Conservation (phyloP, 2,797 vertebrate genomes). For the Argyrosomus regius region DNA sequence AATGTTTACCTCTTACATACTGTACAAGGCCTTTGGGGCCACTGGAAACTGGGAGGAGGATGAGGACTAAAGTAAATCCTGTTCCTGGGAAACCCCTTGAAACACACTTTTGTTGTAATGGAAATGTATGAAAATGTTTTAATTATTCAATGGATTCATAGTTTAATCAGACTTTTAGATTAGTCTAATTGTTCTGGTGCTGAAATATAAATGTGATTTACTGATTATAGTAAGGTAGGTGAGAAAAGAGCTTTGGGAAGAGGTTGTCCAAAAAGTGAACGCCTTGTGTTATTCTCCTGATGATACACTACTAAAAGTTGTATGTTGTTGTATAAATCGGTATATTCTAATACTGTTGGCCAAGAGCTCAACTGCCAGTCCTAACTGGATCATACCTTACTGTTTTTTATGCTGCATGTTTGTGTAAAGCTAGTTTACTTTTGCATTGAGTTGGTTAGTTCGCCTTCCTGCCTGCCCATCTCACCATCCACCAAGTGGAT, state of each 20-base stretch:
- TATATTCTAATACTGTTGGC: too few species aligned
- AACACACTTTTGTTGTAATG: constrained; percentile 58
- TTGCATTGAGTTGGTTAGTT: too few species aligned
- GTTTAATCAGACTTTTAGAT: constrained; percentile 75
- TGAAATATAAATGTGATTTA: constrained; percentile 64
- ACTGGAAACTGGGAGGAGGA: constrained; percentile 26
- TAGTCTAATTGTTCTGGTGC: constrained; percentile 62
- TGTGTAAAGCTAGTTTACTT: too few species aligned
- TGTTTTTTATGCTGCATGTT: too few species aligned
- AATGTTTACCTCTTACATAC: constrained; percentile 77
- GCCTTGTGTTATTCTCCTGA: background rate
- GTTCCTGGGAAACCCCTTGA: constrained; percentile 55
- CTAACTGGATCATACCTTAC: too few species aligned
- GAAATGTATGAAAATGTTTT: constrained; percentile 66
- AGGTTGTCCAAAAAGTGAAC: background rate
- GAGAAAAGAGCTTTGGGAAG: constrained; percentile 27
- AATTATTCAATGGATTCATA: constrained; percentile 78
- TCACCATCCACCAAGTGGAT: too few species aligned
- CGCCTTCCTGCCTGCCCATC: too few species aligned
- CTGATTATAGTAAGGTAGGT: constrained; percentile 47
- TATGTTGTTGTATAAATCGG: background rate
- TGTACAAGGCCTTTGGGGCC: constrained; percentile 67
- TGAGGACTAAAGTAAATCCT: constrained; percentile 67
- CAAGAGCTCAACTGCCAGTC: too few species aligned
- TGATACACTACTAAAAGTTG: background rate